These are phyloP conservation scores for Chromoteleia sp. DNA, from an alignment of 2,888 invertebrate species.

Conservation along the genomic window DNA sequence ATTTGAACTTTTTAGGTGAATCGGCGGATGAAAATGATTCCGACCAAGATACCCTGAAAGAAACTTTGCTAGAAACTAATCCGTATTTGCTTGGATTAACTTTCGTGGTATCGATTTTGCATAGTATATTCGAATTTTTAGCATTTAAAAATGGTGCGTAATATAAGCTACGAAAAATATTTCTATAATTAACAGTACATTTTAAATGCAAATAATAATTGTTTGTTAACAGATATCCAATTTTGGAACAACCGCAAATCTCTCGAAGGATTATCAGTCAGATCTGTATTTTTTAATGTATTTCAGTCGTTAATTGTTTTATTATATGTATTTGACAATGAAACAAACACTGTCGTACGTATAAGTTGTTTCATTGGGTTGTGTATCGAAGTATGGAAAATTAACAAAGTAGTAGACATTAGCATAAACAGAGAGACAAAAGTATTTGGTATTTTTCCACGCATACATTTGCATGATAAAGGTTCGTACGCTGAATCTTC, in stretches of 20 bases:
- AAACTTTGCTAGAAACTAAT: conserved; percentile 98
- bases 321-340: conserved; percentile 98
- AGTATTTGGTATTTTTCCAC: conserved; percentile 92
- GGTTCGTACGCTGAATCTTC: conserved; percentile 98
- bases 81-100: conserved; percentile 97
- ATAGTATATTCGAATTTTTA: conserved; percentile 98
- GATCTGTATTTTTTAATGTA: conserved; percentile 99
- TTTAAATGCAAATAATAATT: too few relatives aligned
- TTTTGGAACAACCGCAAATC: conserved; percentile 99
- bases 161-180: too few relatives aligned
- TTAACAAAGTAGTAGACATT: conserved; percentile 97
- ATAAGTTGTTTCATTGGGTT: conserved; percentile 97
- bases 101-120: conserved; percentile 95
- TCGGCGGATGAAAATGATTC: conserved; percentile 93
- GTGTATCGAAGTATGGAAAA: conserved; percentile 99
- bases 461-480: conserved; percentile 94
- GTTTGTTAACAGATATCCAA: conserved; percentile 91
- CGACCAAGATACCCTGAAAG: conserved; percentile 95
- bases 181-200: too few relatives aligned
- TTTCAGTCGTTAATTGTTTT: conserved; percentile 98
- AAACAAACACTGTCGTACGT: conserved; percentile 98
- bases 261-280: conserved; percentile 97
- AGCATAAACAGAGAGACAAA: conserved; percentile 90
- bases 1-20: conserved; percentile 82
- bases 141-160: conserved; percentile 98